phyloP scores from a whole-genome alignment of 2,797 vertebrate species.

The Austrolebias charrua region DNA sequence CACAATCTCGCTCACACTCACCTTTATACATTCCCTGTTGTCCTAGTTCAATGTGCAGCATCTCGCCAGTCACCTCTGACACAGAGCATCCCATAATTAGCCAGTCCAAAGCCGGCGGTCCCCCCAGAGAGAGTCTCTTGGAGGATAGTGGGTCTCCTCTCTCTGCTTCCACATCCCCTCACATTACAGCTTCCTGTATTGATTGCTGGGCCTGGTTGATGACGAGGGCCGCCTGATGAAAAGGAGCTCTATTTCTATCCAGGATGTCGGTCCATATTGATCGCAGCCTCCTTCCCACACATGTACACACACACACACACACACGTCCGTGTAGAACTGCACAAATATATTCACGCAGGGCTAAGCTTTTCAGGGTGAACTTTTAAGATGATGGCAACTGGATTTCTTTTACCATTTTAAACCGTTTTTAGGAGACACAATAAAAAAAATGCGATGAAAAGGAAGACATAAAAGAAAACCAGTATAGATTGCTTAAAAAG shows the following conservation, averaged over 20 bases:
- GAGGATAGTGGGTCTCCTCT: slow-evolving; percentile 57
- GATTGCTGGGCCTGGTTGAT: slow-evolving; percentile 68
- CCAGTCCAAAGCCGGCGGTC: slow-evolving; percentile 56
- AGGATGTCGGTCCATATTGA: slow-evolving; percentile 70
- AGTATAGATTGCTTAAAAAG: too few relatives aligned
- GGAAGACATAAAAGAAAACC: too few relatives aligned
- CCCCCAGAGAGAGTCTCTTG: slow-evolving; percentile 36
- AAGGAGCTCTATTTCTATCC: slow-evolving; percentile 76
- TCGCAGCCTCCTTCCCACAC: slow-evolving; percentile 59
- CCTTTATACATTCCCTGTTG: slow-evolving; percentile 17
- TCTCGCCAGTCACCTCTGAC: slow-evolving; percentile 49
- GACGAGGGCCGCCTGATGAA: slow-evolving; percentile 71
- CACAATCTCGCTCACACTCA: slow-evolving; percentile 40
- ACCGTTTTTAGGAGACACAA: too few relatives aligned
- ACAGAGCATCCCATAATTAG: slow-evolving; percentile 72
- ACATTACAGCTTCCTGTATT: slow-evolving; percentile 76
- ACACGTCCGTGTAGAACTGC: slow-evolving; percentile 7
- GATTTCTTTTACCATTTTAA: too few relatives aligned
- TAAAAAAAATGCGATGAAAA: too few relatives aligned
- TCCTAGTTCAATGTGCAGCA: slow-evolving; percentile 27
- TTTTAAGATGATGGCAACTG: not conserved
- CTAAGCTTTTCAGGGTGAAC: slow-evolving; percentile 17
- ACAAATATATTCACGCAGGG: slow-evolving; percentile 57
- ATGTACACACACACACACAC: slow-evolving; percentile 15
- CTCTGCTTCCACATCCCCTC: slow-evolving; percentile 59